These are phyloP conservation scores for Calosoma granatense DNA, from an alignment of 1,140 invertebrate species.

Conservation along the genomic window DNA sequence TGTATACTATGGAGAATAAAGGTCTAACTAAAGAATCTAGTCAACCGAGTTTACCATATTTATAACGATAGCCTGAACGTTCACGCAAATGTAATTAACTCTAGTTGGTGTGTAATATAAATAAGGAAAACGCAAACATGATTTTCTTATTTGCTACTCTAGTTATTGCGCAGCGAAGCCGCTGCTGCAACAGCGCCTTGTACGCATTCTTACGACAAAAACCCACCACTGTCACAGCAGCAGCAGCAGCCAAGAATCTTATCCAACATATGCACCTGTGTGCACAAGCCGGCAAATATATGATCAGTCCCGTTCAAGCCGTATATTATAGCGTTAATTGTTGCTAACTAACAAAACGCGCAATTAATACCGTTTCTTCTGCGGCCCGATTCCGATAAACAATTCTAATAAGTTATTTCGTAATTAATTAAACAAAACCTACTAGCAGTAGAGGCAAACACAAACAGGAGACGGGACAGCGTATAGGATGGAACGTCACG, in stretches of 20 bases:
- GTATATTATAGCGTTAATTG: background rate
- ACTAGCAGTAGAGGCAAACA: background rate
- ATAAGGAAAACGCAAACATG: too few species aligned
- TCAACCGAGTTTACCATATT: too few species aligned
- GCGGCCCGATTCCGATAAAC: background rate
- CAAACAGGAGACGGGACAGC: background rate
- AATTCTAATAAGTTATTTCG: background rate
- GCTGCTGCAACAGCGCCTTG: background rate
- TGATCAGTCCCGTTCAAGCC: background rate
- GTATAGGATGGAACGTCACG: too few species aligned
- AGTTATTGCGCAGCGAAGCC: too few species aligned
- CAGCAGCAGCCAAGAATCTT: too few species aligned
- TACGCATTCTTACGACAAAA: background rate
- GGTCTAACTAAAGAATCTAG: too few species aligned
- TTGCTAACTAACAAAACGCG: background rate
- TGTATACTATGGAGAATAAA: too few species aligned
- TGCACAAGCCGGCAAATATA: background rate
- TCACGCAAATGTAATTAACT: too few species aligned
- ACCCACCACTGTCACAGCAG: background rate
- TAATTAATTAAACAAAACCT: background rate
- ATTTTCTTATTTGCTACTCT: too few species aligned
- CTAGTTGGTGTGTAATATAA: too few species aligned
- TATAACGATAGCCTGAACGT: too few species aligned
- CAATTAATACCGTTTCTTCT: background rate
- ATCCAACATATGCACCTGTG: too few species aligned